Base-by-base conservation (phyloP, 2,113 vertebrate species). In the Spea multiplicata region DNA sequence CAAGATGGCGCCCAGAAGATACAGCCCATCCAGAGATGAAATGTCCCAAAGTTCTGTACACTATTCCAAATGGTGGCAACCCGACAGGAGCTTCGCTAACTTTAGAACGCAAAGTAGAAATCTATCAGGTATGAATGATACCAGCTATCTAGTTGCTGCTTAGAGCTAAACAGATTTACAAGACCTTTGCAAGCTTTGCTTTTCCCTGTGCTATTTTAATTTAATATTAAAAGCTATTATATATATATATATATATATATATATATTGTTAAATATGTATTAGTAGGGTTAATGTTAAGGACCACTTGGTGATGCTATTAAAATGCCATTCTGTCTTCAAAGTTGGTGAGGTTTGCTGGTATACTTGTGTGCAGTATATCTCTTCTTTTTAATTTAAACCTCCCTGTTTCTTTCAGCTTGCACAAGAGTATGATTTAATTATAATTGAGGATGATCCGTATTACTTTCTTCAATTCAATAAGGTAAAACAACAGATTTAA, bases 371-470 rank as follows among this genome's bases (percentile, higher is more conserved):
- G 1, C 30, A 30, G 30, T 30, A 30, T 30, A 30, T 30, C 1
- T 30, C 30, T 30, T 30, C 30, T 30, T 30, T 30, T 30, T 30
- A 1, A 30, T 30, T 30, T 30, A 30, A n/a, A 73, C 50, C 12
- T 53, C 2, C 66, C 14, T 57, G 7, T 80, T 52, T 52, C 70
- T 86, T 87, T 85, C 47, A 99, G 97, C 91, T 99, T 81, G 95
- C 97, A 77, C 91, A 90, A 83, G 86, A 91, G 83, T 98, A 97
- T 14, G 93, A 98, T 87, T 92, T 99, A 83, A 94, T 99, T 47
- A 95, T 99, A 84, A 91, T 99, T 82, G 97, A 99, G 90, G 97
- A 99, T 3, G 97, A 99, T 85, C 97, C 97, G 0, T 99, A 99
- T 86, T 99, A 96, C 83, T 99, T 98, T 84, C 87, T 99, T 78